These are phyloP conservation scores for Beris chalybata DNA, from an alignment of 2,888 invertebrate genomes.

Conservation along the genomic window DNA sequence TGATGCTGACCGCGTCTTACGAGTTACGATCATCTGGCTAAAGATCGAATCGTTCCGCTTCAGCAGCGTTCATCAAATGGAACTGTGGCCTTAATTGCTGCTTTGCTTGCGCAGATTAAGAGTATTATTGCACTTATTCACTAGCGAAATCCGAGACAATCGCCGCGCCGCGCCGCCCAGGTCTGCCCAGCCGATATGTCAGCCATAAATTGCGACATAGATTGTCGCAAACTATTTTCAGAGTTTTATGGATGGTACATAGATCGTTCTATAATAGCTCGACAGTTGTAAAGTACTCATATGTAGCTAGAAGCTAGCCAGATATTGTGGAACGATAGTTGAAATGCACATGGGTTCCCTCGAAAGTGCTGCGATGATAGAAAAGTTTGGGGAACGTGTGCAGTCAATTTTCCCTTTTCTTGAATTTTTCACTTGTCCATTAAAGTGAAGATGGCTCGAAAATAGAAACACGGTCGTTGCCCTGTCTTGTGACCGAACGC, in stretches of 20 bases:
- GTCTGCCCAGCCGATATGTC: constrained; percentile 15
- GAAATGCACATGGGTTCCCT: no score
- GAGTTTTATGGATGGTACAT: background rate
- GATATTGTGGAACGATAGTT: no score
- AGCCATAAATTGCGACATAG: constrained; percentile 27
- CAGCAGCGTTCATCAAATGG: constrained; percentile 22
- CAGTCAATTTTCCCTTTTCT: constrained; percentile 24
- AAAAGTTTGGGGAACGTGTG: constrained; percentile 12
- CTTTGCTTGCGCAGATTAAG: background rate
- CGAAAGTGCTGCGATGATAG: background rate
- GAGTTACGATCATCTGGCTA: background rate
- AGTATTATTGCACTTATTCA: constrained; percentile 1
- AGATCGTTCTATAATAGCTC: no score
- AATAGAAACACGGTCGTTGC: constrained; percentile 36
- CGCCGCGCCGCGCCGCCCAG: background rate
- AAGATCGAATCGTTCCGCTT: constrained; percentile 28
- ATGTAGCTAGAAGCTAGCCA: no score
- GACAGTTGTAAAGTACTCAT: no score
- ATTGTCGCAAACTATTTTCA: constrained; percentile 28
- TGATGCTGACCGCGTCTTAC: constrained; percentile 26
- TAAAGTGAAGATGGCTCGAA: constrained; percentile 24
- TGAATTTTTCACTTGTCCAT: constrained; percentile 19
- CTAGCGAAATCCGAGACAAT: background rate
- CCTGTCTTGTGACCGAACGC: constrained; percentile 3
- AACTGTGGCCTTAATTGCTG: constrained; percentile 28